Base-by-base conservation (phyloP, 1,140 invertebrate genomes). In the Plectrocnemia conspersa region DNA sequence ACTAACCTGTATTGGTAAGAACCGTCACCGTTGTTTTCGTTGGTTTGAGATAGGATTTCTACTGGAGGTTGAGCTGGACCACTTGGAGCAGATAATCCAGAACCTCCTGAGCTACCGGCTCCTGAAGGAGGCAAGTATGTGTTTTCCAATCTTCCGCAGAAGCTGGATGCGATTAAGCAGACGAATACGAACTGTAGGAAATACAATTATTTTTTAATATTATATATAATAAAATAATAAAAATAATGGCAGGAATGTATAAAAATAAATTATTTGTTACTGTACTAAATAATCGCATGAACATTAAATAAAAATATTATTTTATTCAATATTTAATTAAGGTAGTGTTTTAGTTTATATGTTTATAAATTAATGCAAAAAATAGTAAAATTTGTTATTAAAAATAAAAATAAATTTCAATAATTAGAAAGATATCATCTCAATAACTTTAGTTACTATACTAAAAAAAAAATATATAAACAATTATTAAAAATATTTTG, bases 1-100 rank as follows among this genome's bases (percentile, higher is more conserved):
- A 48, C 50, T 33, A 50, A 68, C 66, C 64, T 66, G 54, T 68
- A 79, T 53, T 70, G 71, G 66, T 81, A 82, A 25, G 72, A 77
- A 24, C 80, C 79, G 64, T 80, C 78, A 13, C 73, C 77, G 36
- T 77, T 73, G 56, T 79, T 79, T 50, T 79, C 76, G 56, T 78
- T 79, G 1, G 77, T 74, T 62, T 77, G 79, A 23, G 73, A 71
- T 6, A 78, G 36, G 27, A 81, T 81, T 11, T 75, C 77, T 22
- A 77, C 73, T 10, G 63, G 64, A 22, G 66, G 69, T 32, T 59
- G 33, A 13, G 49, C 45, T 7, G 56, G 54, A 13, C 40, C 52
- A 9, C 19, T 24, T 10, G 61, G 72, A 4, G 64, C 66, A 11
- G 52, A 47, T 23, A 61, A 72, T 33, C 64, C 70, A 38, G 60